Evolutionary conservation across 2,113 vertebrate genomes (phyloP).

Genomic region (Menura novaehollandiae): DNA sequence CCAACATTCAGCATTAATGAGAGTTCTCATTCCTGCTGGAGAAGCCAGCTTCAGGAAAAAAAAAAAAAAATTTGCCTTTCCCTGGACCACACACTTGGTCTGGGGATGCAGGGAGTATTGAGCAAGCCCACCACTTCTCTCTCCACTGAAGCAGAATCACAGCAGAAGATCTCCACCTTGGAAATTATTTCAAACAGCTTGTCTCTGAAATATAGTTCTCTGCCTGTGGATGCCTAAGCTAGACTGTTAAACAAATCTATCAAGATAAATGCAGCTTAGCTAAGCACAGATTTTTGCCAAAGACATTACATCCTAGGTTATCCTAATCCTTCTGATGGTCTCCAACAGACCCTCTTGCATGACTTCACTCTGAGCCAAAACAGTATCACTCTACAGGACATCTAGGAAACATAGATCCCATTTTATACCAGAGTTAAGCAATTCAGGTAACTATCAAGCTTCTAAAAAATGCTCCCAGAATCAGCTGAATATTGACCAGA

Average conservation of each 20-base stretch:
- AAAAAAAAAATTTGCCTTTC: not conserved
- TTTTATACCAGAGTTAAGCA: not conserved
- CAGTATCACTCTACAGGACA: not conserved
- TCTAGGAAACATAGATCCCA: not conserved
- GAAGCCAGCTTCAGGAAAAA: not conserved
- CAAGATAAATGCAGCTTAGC: not conserved
- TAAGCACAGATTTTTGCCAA: not conserved
- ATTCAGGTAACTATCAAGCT: not conserved
- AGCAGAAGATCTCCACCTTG: not conserved
- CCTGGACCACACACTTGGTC: accelerated
- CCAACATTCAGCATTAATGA: not conserved
- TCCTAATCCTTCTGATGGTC: not conserved
- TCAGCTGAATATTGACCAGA: not conserved
- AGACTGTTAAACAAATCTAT: not conserved
- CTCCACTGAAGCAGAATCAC: not conserved
- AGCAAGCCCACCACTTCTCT: not conserved
- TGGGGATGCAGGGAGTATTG: not conserved
- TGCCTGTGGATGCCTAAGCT: not conserved
- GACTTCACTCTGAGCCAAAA: not conserved
- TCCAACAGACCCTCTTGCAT: not conserved
- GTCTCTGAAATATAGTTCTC: not conserved
- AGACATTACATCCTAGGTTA: not conserved
- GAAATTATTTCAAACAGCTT: not conserved
- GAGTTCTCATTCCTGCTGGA: not conserved
- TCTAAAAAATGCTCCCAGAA: not conserved